Percentiles rank a stretch among this genome's conserved stretches.
These are phyloP conservation scores for Phocoena phocoena DNA, from an alignment of 2,113 vertebrate genomes.

Conservation along the genomic window DNA sequence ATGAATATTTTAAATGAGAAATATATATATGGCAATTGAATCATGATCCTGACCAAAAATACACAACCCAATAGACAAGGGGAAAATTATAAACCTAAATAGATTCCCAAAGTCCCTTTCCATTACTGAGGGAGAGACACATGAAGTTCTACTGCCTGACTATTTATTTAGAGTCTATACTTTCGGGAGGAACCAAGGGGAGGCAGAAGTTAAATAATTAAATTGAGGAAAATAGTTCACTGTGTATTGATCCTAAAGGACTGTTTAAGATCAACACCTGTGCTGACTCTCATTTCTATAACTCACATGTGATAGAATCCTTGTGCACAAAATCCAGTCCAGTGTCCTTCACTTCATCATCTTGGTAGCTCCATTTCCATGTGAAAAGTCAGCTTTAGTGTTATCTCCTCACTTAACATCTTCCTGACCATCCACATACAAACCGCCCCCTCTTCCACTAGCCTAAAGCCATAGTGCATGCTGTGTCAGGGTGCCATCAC, in stretches of 20 bases:
- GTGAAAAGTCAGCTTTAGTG: not conserved
- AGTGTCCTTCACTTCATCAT: not conserved
- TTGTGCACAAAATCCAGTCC: not conserved
- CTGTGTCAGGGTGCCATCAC: not conserved
- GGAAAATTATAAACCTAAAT: not conserved
- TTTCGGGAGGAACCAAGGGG: not conserved
- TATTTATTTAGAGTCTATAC: not conserved
- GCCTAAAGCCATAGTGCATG: not conserved
- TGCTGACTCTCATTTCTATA: not conserved
- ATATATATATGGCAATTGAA: not conserved
- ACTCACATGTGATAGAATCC: not conserved
- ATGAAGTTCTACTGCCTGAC: not conserved
- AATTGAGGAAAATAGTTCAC: not conserved
- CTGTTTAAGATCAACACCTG: not conserved
- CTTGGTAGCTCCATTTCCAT: not conserved
- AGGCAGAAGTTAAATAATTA: not conserved
- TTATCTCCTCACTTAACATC: not conserved
- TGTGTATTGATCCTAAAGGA: not conserved
- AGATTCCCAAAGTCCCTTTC: not conserved
- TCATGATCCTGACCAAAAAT: not conserved
- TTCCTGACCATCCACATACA: not conserved
- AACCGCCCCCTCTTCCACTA: not conserved
- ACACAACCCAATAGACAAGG: not conserved
- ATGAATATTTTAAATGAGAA: not conserved
- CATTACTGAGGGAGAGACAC: not conserved